Percentiles rank a stretch among this genome's conserved stretches.
Conservation (phyloP, 1,140 invertebrate species). For the Drosophila takahashii region DNA sequence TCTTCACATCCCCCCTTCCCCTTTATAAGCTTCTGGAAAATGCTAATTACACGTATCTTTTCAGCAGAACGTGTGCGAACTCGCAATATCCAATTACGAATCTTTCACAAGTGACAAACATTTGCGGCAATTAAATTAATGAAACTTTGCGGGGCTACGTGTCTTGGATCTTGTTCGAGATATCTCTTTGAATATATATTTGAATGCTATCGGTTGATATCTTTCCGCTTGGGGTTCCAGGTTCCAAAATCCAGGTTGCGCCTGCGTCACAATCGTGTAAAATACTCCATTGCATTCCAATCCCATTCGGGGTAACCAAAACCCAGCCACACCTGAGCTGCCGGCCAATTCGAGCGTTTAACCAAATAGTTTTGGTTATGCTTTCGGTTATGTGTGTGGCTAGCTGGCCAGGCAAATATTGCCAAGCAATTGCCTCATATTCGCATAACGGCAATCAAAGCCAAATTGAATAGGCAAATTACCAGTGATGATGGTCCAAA, state of each 20-base stretch:
- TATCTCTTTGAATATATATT: slow-evolving; percentile 11
- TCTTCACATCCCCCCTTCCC: slow-evolving; percentile 27
- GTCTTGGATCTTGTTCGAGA: slow-evolving; percentile 38
- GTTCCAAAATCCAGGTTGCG: slow-evolving; percentile 28
- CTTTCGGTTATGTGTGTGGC: neutral
- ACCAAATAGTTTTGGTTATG: slow-evolving; percentile 55
- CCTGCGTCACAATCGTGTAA: slow-evolving; percentile 45
- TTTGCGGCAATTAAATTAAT: slow-evolving; percentile 71
- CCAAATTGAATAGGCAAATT: slow-evolving; percentile 55
- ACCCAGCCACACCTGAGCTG: slow-evolving; percentile 28
- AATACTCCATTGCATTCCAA: neutral
- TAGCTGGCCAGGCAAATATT: slow-evolving; percentile 56
- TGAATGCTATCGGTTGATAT: slow-evolving; percentile 47
- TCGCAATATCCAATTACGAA: slow-evolving; percentile 70
- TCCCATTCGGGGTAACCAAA: neutral
- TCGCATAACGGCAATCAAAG: slow-evolving; percentile 44
- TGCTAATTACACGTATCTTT: slow-evolving; percentile 62
- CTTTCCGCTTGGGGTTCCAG: slow-evolving; percentile 20
- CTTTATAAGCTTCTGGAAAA: slow-evolving; percentile 9
- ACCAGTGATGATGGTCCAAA: slow-evolving; percentile 23
- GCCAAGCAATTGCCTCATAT: slow-evolving; percentile 46
- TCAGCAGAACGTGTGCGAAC: slow-evolving; percentile 51
- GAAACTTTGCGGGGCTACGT: slow-evolving; percentile 60
- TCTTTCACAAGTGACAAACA: slow-evolving; percentile 66
- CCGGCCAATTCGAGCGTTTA: slow-evolving; percentile 50